Evolutionary conservation across 2,888 invertebrate genomes (phyloP).

Genomic region (Drosophila pegasa): DNA sequence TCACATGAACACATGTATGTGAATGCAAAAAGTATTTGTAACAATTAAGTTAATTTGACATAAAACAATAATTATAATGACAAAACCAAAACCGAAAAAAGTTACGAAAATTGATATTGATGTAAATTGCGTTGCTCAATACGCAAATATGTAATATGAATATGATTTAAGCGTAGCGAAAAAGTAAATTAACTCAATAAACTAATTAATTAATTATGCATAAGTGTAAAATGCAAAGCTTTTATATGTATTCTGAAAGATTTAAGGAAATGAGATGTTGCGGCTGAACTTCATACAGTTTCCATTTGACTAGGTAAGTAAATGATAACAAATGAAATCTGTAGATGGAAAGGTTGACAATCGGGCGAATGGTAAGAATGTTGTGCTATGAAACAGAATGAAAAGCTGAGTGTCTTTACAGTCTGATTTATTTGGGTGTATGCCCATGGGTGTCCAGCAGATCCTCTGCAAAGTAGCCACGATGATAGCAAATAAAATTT

Average conservation of each 20-base stretch:
- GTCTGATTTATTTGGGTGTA: too few species aligned
- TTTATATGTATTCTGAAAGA: background rate
- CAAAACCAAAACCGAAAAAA: conserved; percentile 25
- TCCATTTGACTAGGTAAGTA: background rate
- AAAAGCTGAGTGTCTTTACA: too few species aligned
- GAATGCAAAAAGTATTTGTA: conserved; percentile 58
- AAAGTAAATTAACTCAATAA: conserved; percentile 50
- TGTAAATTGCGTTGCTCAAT: conserved; percentile 41
- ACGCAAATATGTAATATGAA: conserved; percentile 32
- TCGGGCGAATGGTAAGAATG: too few species aligned
- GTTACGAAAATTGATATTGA: conserved; percentile 27
- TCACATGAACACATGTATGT: conserved; percentile 49
- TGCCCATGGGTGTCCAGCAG: too few species aligned
- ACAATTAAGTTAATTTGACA: conserved; percentile 79
- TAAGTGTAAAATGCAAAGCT: conserved; percentile 56
- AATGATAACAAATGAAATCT: background rate
- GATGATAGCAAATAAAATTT: too few species aligned
- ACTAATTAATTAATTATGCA: conserved; percentile 59
- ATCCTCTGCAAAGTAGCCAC: too few species aligned
- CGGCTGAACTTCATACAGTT: background rate
- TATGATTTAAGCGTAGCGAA: conserved; percentile 22
- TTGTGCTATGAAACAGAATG: too few species aligned
- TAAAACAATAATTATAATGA: conserved; percentile 79
- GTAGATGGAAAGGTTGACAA: too few species aligned
- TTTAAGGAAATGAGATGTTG: too few species aligned